Conservation (phyloP, 2,113 vertebrate species). For the Polypterus senegalus region DNA sequence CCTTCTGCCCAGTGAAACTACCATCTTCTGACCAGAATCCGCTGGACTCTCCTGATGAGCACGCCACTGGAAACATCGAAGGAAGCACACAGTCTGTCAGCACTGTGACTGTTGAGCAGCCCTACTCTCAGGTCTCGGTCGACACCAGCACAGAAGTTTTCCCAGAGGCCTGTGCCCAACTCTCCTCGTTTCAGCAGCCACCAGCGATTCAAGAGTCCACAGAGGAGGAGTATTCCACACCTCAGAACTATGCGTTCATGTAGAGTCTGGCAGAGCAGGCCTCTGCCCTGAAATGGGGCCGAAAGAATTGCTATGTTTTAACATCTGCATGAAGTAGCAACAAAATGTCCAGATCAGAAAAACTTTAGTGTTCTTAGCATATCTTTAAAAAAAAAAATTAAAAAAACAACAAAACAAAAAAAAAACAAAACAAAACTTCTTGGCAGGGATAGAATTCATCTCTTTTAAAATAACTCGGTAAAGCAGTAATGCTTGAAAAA, state of each 20-base stretch:
- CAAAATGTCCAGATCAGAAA: slow-evolving; percentile 45
- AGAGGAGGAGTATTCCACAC: slow-evolving; percentile 56
- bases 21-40: slow-evolving; percentile 59
- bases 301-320: slow-evolving; percentile 18
- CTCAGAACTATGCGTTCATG: slow-evolving; percentile 66
- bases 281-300: slow-evolving; percentile 27
- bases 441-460: slow-evolving; percentile 53
- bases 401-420: too few relatives aligned
- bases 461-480: slow-evolving; percentile 40
- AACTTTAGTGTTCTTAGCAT: slow-evolving; percentile 39
- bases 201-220: slow-evolving; percentile 46
- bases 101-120: slow-evolving; percentile 53
- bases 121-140: slow-evolving; percentile 72
- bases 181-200: slow-evolving; percentile 39
- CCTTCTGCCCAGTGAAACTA: slow-evolving; percentile 92
- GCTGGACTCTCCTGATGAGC: slow-evolving; percentile 49
- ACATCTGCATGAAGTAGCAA: slow-evolving; percentile 74
- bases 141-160: slow-evolving; percentile 77
- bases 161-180: slow-evolving; percentile 38
- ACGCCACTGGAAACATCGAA: slow-evolving; percentile 36
- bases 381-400: slow-evolving; percentile 38
- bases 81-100: slow-evolving; percentile 34
- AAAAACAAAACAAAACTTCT: slow-evolving; percentile 20
- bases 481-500: slow-evolving; percentile 53
- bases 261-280: slow-evolving; percentile 65